phyloP scores from a whole-genome alignment of 2,113 vertebrate genomes.

The Trinectes maculatus region DNA sequence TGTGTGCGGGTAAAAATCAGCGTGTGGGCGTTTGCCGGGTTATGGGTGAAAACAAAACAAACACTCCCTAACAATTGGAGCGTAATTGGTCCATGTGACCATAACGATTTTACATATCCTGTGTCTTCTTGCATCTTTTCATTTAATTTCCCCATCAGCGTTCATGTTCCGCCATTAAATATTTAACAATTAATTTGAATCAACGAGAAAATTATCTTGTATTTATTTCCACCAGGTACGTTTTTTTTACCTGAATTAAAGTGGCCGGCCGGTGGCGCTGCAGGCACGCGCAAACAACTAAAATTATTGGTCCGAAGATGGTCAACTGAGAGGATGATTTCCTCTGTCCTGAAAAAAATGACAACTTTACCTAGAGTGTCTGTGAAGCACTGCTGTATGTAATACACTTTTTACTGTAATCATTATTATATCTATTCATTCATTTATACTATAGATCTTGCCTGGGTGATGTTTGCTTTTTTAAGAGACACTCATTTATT shows the following conservation, averaged over 20 bases:
- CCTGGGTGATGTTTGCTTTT: no score
- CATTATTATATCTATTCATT: no score
- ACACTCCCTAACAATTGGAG: neutral
- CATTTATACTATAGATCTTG: no score
- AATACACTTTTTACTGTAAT: neutral
- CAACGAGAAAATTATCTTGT: neutral
- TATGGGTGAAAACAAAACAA: constrained; percentile 19
- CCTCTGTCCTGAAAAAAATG: neutral
- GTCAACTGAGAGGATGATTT: neutral
- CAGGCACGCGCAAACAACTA: neutral
- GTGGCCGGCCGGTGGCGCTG: constrained; percentile 54
- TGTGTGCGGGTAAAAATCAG: fast-evolving
- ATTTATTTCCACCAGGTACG: neutral
- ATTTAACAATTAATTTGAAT: no score
- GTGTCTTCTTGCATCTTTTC: neutral
- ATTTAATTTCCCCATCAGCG: fast-evolving
- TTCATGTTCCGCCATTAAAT: no score
- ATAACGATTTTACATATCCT: neutral
- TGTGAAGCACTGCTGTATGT: no score
- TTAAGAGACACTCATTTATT: no score
- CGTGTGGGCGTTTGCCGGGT: neutral
- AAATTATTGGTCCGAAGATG: constrained; percentile 39
- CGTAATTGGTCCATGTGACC: neutral
- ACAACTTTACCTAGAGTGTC: neutral
- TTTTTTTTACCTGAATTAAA: neutral